Base-by-base conservation (phyloP, 1,140 invertebrate genomes). In the Holotrichia oblita region DNA sequence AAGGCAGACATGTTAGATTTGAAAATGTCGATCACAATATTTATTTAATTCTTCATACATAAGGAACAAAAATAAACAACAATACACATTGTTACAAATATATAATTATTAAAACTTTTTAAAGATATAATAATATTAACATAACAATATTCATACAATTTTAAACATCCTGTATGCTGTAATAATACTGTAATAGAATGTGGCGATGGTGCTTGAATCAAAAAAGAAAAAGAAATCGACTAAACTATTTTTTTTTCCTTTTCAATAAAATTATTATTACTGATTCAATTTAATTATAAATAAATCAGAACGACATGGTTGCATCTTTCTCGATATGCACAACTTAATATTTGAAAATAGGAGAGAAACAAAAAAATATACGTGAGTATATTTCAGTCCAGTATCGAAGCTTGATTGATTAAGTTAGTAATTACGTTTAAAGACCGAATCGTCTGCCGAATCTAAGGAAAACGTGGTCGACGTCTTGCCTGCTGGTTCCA, bases 391-490 rank as follows among this genome's bases (percentile, higher is more conserved):
- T 12, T 48, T n/a, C 44, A 10, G 4, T 2, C 12, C 7, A 12
- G 44, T 0, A n/a, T n/a, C 12, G n/a, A 76, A 76, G 74, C 74
- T 48, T 76, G 74, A 76, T 76, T 76, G 74, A 55, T 44, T 42
- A 76, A 24, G 24, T 17, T 55, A 6, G 40, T 76, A 76, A 76
- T 74, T 22, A 22, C 72, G 20, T 78, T 78, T 82, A 83, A 73
- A 80, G 77, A 78, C 90, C 90, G 84, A 89, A 89, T 84, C 93
- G 90, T 85, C 92, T 91, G 48, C 94, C 94, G 84, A 95, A 95
- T 83, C 93, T 91, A 69, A 95, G 89, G 87, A 95, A 95, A 73
- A 94, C 93, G 87, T 95, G 94, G 79, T 94, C 93, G 40, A 94
- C 91, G 85, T 95, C 94, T 85, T 95, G 93, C 76, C 94, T 89